Evolutionary conservation across 1,140 invertebrate species (phyloP), one percentile per base, ranked within the genome.

Genomic region (Nomia melanderi): DNA sequence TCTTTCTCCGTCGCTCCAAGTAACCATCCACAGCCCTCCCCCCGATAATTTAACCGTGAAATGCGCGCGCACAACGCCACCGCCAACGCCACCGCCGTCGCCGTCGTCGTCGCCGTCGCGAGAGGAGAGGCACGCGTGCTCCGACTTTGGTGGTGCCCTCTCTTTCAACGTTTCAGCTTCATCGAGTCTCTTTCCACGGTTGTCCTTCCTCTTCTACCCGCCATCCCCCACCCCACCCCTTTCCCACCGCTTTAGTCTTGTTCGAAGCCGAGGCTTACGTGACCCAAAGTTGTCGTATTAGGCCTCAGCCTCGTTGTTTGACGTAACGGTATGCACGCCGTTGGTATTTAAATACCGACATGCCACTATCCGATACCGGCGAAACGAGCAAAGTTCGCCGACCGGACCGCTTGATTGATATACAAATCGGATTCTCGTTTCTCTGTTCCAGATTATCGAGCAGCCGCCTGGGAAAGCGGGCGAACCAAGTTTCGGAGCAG

Each of bases 31-130:
- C 44, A 31, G 14, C 31, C 23, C 67, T 36, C 67, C 29, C 23
- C n/a, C 4, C 62, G 81, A 65, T 80, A 67, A 83, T 81, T 86
- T 83, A 80, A 77, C 62, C 65, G 83, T 73, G 81, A 78, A 79
- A 72, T 91, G 89, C 88, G 88, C 86, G 88, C 89, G 89, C 89
- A 86, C 66, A 66, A 39, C 36, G 60, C 60, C 36, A 47, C 65
- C 65, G 63, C 27, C 14, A 8, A 11, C 53, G 53, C 53, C 65
- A 70, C 14, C 14, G 17, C 5, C 41, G 14, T 5, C 41, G 41
- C 5, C 14, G 14, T 14, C 41, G 41, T 11, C 41, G 41, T 17
- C 12, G 14, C 14, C 12, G 41, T 44, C 41, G 14, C 41, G 14
- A 44, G 36, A 72, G 73, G 77, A 74, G 75, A 87, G 80, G 77